Evolutionary conservation across 2,888 invertebrate genomes (phyloP).

Genomic region (Caenorhabditis auriculariae): DNA sequence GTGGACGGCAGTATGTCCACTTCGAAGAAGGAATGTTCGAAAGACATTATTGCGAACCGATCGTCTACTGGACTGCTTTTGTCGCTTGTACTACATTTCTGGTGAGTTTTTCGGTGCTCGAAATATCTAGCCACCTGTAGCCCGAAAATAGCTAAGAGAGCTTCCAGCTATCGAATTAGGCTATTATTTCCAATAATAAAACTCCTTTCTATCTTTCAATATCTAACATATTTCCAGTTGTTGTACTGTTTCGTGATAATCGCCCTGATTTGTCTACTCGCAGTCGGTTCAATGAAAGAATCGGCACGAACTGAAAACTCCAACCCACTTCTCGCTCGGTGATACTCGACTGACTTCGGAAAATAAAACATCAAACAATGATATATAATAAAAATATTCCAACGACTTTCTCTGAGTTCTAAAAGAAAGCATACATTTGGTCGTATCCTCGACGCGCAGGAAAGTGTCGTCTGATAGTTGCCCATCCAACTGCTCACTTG

Average conservation of each 20-base stretch:
- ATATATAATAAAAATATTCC: no score
- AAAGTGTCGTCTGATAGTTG: no score
- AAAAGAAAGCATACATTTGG: no score
- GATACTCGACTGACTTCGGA: no score
- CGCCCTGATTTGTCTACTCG: conserved; percentile 38
- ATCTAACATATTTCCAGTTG: conserved; percentile 15
- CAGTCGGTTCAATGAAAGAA: conserved; percentile 39
- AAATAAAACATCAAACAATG: no score
- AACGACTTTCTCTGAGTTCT: no score
- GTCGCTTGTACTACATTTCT: conserved; percentile 32
- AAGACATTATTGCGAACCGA: conserved; percentile 47
- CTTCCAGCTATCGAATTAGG: not conserved
- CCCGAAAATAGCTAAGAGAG: not conserved
- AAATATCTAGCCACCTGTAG: not conserved
- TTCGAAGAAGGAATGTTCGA: conserved; percentile 48
- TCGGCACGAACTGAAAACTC: conserved; percentile 2
- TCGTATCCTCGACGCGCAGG: no score
- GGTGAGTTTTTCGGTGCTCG: conserved; percentile 9
- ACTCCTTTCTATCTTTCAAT: not conserved
- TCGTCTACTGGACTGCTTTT: conserved; percentile 46
- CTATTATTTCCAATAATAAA: not conserved
- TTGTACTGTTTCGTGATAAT: conserved; percentile 42
- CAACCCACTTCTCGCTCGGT: no score
- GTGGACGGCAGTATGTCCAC: conserved; percentile 43
- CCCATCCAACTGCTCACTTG: no score